phyloP scores from a whole-genome alignment of 2,113 vertebrate species.

The Tyrannus savana region DNA sequence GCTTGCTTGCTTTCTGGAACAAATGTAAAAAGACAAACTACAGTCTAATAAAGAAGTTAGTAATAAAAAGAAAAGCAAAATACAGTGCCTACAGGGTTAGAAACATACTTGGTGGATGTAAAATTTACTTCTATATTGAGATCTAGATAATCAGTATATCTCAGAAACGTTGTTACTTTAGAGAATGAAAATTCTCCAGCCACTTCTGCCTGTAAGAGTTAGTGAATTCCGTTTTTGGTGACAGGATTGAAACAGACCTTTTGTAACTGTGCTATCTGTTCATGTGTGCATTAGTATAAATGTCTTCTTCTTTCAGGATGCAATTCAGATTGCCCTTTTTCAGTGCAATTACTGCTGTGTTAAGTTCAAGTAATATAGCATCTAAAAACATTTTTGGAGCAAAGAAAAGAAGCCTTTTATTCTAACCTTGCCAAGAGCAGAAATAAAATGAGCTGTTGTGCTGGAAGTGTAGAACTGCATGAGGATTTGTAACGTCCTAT shows the following conservation, averaged over 20 bases:
- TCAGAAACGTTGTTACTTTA: background rate
- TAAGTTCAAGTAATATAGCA: conserved; percentile 65
- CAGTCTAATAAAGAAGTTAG: background rate
- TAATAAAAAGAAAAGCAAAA: conserved; percentile 3
- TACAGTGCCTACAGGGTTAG: background rate
- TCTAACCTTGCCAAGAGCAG: conserved; percentile 69
- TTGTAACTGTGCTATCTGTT: conserved; percentile 37
- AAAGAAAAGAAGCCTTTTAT: conserved; percentile 65
- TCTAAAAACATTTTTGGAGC: conserved; percentile 63
- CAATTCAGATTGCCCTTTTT: conserved; percentile 59
- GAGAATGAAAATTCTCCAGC: background rate
- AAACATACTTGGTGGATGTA: background rate
- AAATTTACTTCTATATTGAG: background rate
- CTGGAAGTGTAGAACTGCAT: conserved; percentile 32
- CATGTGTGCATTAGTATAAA: conserved; percentile 39
- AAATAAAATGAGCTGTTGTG: conserved; percentile 69
- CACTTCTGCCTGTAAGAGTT: background rate
- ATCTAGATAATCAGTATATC: background rate
- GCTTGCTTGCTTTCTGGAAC: background rate
- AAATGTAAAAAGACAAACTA: background rate
- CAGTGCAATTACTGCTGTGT: conserved; percentile 62
- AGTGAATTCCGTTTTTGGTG: conserved; percentile 21
- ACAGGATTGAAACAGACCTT: conserved; percentile 46
- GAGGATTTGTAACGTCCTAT: conserved; percentile 29
- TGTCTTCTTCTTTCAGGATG: conserved; percentile 63